Base-by-base conservation (phyloP, 2,888 invertebrate species). In the Vesta saturnalis region DNA sequence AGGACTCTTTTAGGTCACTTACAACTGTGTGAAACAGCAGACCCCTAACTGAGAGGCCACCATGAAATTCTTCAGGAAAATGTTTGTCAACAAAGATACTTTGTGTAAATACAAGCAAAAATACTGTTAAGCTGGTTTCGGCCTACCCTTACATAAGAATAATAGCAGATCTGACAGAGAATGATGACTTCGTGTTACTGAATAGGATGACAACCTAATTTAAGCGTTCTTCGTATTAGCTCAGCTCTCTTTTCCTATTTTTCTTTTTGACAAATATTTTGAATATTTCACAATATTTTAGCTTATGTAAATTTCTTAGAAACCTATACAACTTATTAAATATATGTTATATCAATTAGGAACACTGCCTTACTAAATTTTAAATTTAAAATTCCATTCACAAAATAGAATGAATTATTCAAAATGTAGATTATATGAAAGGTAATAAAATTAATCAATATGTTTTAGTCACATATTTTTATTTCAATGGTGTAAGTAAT, bases 51-150 rank as follows among this genome's bases (percentile, higher is more conserved):
- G 82, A 22, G 81, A 80, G 83, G 82, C 83, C 83, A 83, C 83
- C 83, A 77, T 82, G 82, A 83, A 82, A 82, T 83, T 79, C 77
- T 81, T 79, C 82, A 78, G 78, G 80, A 82, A 81, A 82, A 83
- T 83, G 83, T 83, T 83, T 83, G 82, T 82, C 82, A 83, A 83
- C 83, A 83, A 78, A 82, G 80, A 80, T 81, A 79, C 78, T 77
- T 77, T 78, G 79, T 82, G 82, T 83, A 82, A 83, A 83, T 83
- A 82, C 81, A 78, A 76, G 74, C 73, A 81, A 78, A 70, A 80
- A 80, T 77, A 75, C 76, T 79, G 78, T 77, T 77, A 73, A 76
- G 71, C 72, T 73, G 67, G 67, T 71, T 65, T 73, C 67, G 68
- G 73, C 71, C 74, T 70, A 74, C 65, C 72, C 72, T 74, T 70